Base-by-base conservation (phyloP, 2,888 invertebrate species). In the Celastrina argiolus region DNA sequence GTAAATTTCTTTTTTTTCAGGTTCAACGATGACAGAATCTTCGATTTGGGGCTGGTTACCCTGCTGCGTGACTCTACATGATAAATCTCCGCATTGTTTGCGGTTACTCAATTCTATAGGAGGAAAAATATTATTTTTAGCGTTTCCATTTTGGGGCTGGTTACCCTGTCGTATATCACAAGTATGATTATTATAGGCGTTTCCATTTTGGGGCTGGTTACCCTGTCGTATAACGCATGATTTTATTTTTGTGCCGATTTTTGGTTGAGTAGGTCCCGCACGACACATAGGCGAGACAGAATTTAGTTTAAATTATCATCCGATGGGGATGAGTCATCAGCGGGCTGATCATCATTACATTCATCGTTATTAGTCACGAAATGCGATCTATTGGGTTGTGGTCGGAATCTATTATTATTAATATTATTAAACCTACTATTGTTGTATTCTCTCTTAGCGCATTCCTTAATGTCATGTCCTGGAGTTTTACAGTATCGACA, bases 401-500 rank as follows among this genome's bases (percentile, higher is more conserved):
- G 56, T 2, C 28, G 26, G 8, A 56, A 56, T n/a, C 26, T 56
- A 56, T 45, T 16, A 45, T 45, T 42, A n/a, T n/a, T n/a, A n/a
- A n/a, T n/a, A n/a, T n/a, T n/a, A n/a, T n/a, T n/a, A n/a, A 56
- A 56, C 14, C 56, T 22, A 12, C 66, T 66, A 39, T 71, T 69
- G 28, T 71, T 68, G n/a, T 22, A 71, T 42, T 71, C 69, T 0
- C 69, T 66, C 67, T 70, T 70, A 10, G 59, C 34, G 36, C 71
- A 71, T 2, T 45, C 18, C n/a, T 63, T 65, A 0, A 70, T 68
- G 2, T 42, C 56, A 18, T 70, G 69, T 2, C 69, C 69, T 0
- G 36, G 36, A 16, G 7, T 41, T 61, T 69, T 71, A 51, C 70
- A 72, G 28, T 71, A 71, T 6, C 69, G 51, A 56, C 71, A 72